Evolutionary conservation across 2,888 invertebrate genomes (phyloP).

Genomic region (Ornithoptera priamus): DNA sequence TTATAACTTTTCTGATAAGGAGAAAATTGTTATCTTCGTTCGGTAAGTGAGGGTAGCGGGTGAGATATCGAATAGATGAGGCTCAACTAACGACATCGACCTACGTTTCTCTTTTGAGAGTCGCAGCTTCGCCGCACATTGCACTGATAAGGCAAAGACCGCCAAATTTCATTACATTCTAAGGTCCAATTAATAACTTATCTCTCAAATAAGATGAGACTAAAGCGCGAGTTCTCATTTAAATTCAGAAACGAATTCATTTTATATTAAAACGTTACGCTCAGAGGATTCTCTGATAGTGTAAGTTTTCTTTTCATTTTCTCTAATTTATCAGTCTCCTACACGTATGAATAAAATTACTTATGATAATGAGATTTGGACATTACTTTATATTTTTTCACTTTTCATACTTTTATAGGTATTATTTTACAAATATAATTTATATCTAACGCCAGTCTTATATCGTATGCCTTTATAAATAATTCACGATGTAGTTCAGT

Average conservation of each 20-base stretch:
- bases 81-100: constrained; percentile 57
- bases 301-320: constrained; percentile 5
- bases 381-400: neutral
- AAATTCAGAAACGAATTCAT: constrained; percentile 21
- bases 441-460: no score
- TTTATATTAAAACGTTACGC: constrained; percentile 22
- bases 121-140: constrained; percentile 49
- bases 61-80: constrained; percentile 54
- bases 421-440: no score
- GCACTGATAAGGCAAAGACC: constrained; percentile 57
- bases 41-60: constrained; percentile 44
- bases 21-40: constrained; percentile 53
- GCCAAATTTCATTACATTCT: constrained; percentile 67
- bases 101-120: constrained; percentile 55
- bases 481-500: neutral
- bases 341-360: constrained; percentile 1
- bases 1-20: constrained; percentile 35
- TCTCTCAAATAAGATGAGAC: constrained; percentile 21
- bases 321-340: neutral
- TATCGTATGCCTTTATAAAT: no score
- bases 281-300: constrained; percentile 12
- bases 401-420: no score
- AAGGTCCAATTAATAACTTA: constrained; percentile 43
- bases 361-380: neutral
- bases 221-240: constrained; percentile 12